These are phyloP conservation scores for Xestobium rufovillosum DNA, from an alignment of 2,888 invertebrate species.

Conservation along the genomic window DNA sequence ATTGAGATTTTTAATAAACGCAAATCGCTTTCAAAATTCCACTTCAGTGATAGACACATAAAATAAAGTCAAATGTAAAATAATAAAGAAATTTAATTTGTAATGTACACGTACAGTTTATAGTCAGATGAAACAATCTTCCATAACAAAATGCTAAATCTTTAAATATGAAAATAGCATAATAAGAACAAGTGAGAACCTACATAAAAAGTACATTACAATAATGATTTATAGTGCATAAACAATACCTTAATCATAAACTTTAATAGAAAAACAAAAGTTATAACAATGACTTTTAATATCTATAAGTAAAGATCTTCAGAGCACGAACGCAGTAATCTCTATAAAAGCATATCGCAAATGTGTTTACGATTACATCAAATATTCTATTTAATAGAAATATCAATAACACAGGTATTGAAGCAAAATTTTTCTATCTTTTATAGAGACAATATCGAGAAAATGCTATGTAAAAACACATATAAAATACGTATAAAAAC, in stretches of 20 bases:
- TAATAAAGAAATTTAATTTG: conserved; percentile 26
- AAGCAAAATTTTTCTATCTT: too few relatives aligned
- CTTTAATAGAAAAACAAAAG: conserved; percentile 43
- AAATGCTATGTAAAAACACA: too few relatives aligned
- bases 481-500: too few relatives aligned
- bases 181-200: conserved; percentile 34
- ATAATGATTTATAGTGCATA: conserved; percentile 35
- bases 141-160: conserved; percentile 38
- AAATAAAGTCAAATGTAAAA: too few relatives aligned
- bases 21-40: too few relatives aligned
- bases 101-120: conserved; percentile 37
- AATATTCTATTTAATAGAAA: too few relatives aligned
- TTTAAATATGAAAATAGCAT: conserved; percentile 39
- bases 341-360: too few relatives aligned
- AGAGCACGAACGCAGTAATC: conserved; percentile 1
- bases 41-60: too few relatives aligned
- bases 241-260: conserved; percentile 40
- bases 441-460: too few relatives aligned
- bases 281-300: conserved; percentile 41
- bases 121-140: conserved; percentile 38
- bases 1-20: too few relatives aligned
- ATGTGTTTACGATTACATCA: too few relatives aligned
- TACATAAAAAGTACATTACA: conserved; percentile 30
- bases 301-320: conserved; percentile 33
- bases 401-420: too few relatives aligned